Base-by-base conservation (phyloP, 2,888 invertebrate genomes). In the Syritta pipiens region DNA sequence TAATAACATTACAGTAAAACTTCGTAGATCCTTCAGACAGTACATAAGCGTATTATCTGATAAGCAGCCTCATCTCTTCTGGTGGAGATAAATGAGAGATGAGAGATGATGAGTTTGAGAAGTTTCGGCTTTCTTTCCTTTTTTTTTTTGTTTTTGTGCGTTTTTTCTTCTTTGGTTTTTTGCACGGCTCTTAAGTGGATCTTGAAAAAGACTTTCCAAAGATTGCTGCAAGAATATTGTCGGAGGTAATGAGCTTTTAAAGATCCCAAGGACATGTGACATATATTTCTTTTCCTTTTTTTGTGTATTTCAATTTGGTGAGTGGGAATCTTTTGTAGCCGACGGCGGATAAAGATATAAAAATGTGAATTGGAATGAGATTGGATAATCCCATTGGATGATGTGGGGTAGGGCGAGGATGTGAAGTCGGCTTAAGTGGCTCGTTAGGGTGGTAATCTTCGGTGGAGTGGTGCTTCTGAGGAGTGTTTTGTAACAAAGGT, bases 161-260 rank as follows among this genome's bases (percentile, higher is more conserved):
- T 14, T 26, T 7, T 17, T 28, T 4, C 24, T 46, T 1, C 22
- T 5, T n/a, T n/a, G n/a, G n/a, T n/a, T n/a, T n/a, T n/a, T n/a
- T n/a, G n/a, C n/a, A n/a, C n/a, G n/a, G n/a, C n/a, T n/a, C n/a
- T n/a, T n/a, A n/a, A 28, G 40, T 10, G 53, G 14, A 22, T 37
- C 24, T 37, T 12, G 3, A 6, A 14, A 1, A 55, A 19, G 55
- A 37, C 24, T 55, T 40, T 28, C 4, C 24, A 55, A 40, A 55
- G 40, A 55, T 55, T 55, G 17, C 55, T 37, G 55, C 24, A 14
- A 26, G 28, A 40, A 55, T 19, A 55, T 55, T 55, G 26, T 40
- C 55, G 28, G 40, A 55, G 55, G 17, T 40, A 55, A 55, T 40
- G 55, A 37, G 55, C 55, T 55, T 55, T 40, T 40, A 55, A 55